phyloP scores from a whole-genome alignment of 2,113 vertebrate genomes.

The Paradoxurus hermaphroditus region DNA sequence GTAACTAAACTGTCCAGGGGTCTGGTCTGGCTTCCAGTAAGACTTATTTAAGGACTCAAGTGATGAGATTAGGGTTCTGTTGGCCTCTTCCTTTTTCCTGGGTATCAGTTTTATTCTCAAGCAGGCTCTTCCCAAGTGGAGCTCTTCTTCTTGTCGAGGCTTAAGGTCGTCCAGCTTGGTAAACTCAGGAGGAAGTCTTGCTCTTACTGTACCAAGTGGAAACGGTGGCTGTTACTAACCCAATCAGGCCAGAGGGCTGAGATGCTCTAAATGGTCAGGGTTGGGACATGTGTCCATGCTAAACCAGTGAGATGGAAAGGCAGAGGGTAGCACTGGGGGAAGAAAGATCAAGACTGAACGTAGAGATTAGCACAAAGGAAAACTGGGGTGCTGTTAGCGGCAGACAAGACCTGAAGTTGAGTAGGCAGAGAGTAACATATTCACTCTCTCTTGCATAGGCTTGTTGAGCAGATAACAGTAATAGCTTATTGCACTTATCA shows the following conservation, averaged over 20 bases:
- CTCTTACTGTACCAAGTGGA: neutral
- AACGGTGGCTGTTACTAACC: neutral
- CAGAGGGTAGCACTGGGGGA: neutral
- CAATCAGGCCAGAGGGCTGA: neutral
- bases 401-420: conserved; percentile 29
- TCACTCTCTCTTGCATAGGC: neutral
- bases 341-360: neutral
- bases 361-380: neutral
- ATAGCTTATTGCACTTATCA: conserved; percentile 50
- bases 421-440: conserved; percentile 27
- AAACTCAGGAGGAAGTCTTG: neutral
- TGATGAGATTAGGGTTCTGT: neutral
- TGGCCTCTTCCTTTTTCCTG: neutral
- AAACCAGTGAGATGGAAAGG: neutral
- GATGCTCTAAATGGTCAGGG: neutral
- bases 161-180: neutral
- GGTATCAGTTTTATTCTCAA: neutral
- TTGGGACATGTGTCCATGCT: neutral
- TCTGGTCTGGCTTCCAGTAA: neutral
- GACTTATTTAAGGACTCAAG: neutral
- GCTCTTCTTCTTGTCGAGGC: neutral
- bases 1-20: neutral
- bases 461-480: conserved; percentile 42
- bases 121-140: neutral
- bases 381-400: neutral